Base-by-base conservation (phyloP, 2,113 vertebrate genomes). In the Sakesphorus luctuosus region DNA sequence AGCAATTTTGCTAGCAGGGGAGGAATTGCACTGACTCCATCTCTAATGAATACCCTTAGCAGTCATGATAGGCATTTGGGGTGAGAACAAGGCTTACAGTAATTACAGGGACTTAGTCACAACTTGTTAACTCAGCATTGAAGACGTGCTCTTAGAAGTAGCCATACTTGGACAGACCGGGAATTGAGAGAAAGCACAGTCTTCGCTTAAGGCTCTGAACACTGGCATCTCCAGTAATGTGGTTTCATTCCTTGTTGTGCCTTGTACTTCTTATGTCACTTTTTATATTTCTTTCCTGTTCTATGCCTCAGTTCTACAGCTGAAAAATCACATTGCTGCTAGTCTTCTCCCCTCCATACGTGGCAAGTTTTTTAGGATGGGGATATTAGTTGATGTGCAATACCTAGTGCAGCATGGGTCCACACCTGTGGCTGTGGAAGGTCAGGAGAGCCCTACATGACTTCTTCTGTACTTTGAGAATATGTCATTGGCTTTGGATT, bases 181-280 rank as follows among this genome's bases (percentile, higher is more conserved):
- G 90, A 84, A 46, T 25, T 84, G 65, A 66, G 89, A 69, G 67
- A 36, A 78, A 84, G 46, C 52, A 55, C 2, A 58, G 49, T 69
- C 46, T 52, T 35, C 0, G 5, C 79, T 93, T 61, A 55, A 65
- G 65, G 73, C 68, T 81, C 77, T 84, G 52, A 91, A 26, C 21
- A 3, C n/a, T 13, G n/a, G 36, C 0, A 0, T 75, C 61, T 87
- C 56, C 65, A 68, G 44, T 88, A 86, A 84, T 56, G 6, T 1
- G 40, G 40, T 71, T 93, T 95, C 72, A 92, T 93, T 94, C 88
- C 76, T 78, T 86, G 10, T 66, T 74, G 18, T 77, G 87, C 65
- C 44, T 80, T 88, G 52, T 66, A 35, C 36, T 81, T 93, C 59
- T 73, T 78, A 11, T 82, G 87, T 76, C 84, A 79, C 40, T 83